Conservation (phyloP, 2,797 vertebrate genomes). For the Pogonophryne albipinna region DNA sequence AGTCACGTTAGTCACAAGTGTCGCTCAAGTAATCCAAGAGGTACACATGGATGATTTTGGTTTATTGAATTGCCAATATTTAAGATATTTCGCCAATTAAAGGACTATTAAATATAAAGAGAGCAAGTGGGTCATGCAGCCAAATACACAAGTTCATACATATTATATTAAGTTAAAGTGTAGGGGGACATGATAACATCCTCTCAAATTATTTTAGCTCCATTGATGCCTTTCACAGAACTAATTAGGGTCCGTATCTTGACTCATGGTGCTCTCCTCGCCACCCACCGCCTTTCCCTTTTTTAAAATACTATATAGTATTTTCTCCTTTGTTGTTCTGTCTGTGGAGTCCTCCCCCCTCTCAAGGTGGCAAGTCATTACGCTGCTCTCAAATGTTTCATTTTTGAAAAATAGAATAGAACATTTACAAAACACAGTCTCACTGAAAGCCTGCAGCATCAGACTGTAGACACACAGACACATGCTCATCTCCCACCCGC, state of each 20-base stretch:
- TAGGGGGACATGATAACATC: constrained; percentile 14
- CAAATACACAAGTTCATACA: constrained; percentile 19
- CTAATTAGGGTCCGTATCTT: constrained; percentile 26
- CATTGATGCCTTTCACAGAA: constrained; percentile 19
- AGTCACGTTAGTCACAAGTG: constrained; percentile 24
- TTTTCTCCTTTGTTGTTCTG: constrained; percentile 29
- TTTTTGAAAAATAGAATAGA: constrained; percentile 25
- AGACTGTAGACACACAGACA: constrained; percentile 35
- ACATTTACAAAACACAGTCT: constrained; percentile 47
- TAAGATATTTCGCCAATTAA: not conserved
- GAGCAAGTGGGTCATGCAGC: not conserved
- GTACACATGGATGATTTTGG: not conserved
- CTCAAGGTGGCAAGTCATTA: constrained; percentile 55
- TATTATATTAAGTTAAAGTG: constrained; percentile 24
- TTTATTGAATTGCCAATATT: constrained; percentile 3
- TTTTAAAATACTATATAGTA: not conserved
- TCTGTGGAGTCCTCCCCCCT: constrained; percentile 36
- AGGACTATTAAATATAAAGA: not conserved
- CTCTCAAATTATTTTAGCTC: constrained; percentile 15
- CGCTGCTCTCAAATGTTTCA: constrained; percentile 50
- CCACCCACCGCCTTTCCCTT: not conserved
- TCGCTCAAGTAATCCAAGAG: constrained; percentile 11
- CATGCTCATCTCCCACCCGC: constrained; percentile 48
- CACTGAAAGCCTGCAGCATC: constrained; percentile 33
- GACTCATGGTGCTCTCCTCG: constrained; percentile 27